Conservation (phyloP, 2,888 invertebrate genomes). For the Octonoba sinensis region DNA sequence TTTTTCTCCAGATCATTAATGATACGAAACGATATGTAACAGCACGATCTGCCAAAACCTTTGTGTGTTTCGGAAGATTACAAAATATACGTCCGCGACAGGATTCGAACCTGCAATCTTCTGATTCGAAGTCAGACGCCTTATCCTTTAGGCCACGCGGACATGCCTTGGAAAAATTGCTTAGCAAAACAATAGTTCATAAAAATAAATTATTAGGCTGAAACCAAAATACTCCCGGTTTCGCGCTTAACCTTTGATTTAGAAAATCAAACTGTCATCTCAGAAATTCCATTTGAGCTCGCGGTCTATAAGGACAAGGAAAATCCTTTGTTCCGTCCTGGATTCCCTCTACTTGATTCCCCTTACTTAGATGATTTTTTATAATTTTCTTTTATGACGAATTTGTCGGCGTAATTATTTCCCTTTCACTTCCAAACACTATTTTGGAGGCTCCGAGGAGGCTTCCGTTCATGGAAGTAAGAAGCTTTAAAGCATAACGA, state of each 20-base stretch:
- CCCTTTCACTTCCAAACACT: conserved; percentile 48
- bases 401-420: conserved; percentile 58
- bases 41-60: too few relatives aligned
- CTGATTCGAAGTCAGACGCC: conserved; percentile 1
- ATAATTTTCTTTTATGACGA: conserved; percentile 61
- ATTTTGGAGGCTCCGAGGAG: conserved; percentile 26
- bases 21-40: too few relatives aligned
- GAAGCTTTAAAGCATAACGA: conserved; percentile 30
- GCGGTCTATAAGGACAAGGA: conserved; percentile 28
- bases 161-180: too few relatives aligned
- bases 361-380: conserved; percentile 10
- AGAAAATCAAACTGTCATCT: conserved; percentile 63
- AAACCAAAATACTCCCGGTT: conserved; percentile 63
- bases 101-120: conserved; percentile 1
- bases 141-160: background rate
- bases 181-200: too few relatives aligned
- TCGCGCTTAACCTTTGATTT: conserved; percentile 63
- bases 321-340: conserved; percentile 11
- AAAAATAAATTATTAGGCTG: too few relatives aligned
- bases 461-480: conserved; percentile 22
- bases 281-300: conserved; percentile 50
- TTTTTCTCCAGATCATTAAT: too few relatives aligned
- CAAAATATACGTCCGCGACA: too few relatives aligned
- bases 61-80: too few relatives aligned
- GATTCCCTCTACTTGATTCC: conserved; percentile 3